These are phyloP conservation scores for Myotis pilosus DNA, from an alignment of 2,797 vertebrate genomes.

Conservation along the genomic window DNA sequence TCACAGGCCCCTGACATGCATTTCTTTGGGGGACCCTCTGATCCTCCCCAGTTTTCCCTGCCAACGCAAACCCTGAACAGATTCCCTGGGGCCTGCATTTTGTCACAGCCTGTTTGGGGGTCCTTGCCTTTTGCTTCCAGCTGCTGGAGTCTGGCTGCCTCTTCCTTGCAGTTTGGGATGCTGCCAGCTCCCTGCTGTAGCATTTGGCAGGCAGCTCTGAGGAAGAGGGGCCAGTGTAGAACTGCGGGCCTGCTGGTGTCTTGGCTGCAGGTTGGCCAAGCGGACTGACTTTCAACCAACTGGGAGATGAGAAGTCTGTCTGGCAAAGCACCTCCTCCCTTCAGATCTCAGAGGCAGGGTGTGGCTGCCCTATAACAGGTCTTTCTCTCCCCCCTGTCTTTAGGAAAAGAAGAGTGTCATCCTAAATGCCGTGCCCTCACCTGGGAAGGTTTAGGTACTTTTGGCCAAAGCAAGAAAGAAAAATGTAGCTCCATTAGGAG, in stretches of 20 bases:
- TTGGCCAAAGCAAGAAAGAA: not conserved
- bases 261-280: not conserved
- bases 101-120: slow-evolving; percentile 5
- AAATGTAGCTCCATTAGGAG: not conserved
- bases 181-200: slow-evolving; percentile 32
- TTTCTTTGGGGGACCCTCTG: not conserved
- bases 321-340: not conserved
- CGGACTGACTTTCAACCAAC: slow-evolving; percentile 23
- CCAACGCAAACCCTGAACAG: not conserved
- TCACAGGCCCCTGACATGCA: not conserved
- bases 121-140: slow-evolving; percentile 8
- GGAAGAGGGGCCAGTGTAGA: not conserved
- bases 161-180: not conserved
- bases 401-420: not conserved
- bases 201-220: slow-evolving; percentile 4
- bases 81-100: slow-evolving; percentile 18
- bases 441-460: not conserved
- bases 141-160: slow-evolving; percentile 6
- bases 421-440: not conserved
- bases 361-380: not conserved
- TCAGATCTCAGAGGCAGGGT: not conserved
- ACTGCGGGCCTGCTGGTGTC: not conserved
- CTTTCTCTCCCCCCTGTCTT: not conserved
- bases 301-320: not conserved
- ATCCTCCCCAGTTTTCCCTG: not conserved